Conservation (phyloP, 2,888 invertebrate genomes). For the Hylaea fasciaria region DNA sequence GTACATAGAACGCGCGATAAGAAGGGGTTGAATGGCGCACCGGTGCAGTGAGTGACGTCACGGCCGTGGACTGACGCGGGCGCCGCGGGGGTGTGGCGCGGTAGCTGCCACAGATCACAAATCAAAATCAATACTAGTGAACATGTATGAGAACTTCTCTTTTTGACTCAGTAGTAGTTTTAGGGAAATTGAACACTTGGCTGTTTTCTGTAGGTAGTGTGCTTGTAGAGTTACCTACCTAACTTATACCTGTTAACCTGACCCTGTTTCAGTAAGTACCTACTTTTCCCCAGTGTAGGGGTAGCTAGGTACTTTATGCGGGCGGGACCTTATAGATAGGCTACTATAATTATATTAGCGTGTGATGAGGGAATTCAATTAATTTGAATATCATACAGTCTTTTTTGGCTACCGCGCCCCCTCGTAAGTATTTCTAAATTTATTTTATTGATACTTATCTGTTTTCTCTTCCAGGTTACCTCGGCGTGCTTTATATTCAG, state of each 20-base stretch:
- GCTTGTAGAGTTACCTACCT: neutral
- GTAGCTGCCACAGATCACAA: slow-evolving; percentile 17
- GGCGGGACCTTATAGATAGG: too few species aligned
- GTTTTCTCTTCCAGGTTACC: slow-evolving; percentile 66
- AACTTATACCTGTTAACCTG: neutral
- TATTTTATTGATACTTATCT: too few species aligned
- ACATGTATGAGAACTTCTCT: slow-evolving; percentile 1
- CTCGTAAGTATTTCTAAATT: neutral
- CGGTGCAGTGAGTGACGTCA: too few species aligned
- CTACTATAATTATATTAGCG: too few species aligned
- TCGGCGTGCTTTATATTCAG: slow-evolving; percentile 50
- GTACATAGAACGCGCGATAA: slow-evolving; percentile 20
- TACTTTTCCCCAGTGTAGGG: too few species aligned
- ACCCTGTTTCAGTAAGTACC: too few species aligned
- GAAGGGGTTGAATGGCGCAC: neutral
- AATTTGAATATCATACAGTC: neutral
- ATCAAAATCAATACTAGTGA: neutral
- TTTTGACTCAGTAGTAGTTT: neutral
- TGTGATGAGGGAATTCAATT: neutral
- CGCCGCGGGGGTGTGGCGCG: slow-evolving; percentile 15
- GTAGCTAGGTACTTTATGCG: too few species aligned
- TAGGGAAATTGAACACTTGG: too few species aligned
- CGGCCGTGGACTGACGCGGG: too few species aligned
- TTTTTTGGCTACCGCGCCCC: slow-evolving; percentile 19
- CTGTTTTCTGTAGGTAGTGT: too few species aligned